A percentile compares a stretch with the other conserved stretches of the same genome.
Evolutionary conservation across 2,113 vertebrate species (phyloP).

Genomic region (sheep (Ovis aries)): DNA sequence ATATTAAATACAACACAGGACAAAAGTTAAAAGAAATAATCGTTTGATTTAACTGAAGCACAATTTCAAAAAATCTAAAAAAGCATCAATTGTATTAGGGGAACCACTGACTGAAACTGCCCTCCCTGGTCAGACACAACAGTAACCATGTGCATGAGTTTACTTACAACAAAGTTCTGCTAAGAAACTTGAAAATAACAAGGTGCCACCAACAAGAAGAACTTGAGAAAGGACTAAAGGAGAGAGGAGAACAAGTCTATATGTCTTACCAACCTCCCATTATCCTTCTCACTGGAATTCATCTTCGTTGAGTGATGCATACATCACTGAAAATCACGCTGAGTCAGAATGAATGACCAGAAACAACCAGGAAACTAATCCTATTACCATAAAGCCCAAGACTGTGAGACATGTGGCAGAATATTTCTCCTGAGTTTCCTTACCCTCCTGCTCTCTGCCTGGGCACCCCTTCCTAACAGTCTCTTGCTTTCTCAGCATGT

Average conservation of each 20-base stretch:
- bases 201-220: neutral
- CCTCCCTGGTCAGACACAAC: neutral
- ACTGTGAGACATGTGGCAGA: neutral
- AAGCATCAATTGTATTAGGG: neutral
- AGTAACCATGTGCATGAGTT: neutral
- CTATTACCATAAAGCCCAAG: neutral
- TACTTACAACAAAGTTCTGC: neutral
- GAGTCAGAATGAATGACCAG: neutral
- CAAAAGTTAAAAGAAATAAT: neutral
- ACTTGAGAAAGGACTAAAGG: neutral
- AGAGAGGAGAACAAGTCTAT: neutral
- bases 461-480: neutral
- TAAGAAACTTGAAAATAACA: neutral
- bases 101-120: neutral
- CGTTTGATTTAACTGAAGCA: neutral
- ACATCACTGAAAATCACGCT: neutral
- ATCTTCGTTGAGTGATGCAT: neutral
- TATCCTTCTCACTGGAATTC: neutral
- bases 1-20: neutral
- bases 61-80: neutral
- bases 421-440: neutral
- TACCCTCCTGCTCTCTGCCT: neutral
- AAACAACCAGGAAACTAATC: neutral
- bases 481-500: neutral
- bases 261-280: neutral